Evolutionary conservation across 2,888 invertebrate species (phyloP), one percentile per base, ranked within the genome.

Genomic region (Cetonia aurata): DNA sequence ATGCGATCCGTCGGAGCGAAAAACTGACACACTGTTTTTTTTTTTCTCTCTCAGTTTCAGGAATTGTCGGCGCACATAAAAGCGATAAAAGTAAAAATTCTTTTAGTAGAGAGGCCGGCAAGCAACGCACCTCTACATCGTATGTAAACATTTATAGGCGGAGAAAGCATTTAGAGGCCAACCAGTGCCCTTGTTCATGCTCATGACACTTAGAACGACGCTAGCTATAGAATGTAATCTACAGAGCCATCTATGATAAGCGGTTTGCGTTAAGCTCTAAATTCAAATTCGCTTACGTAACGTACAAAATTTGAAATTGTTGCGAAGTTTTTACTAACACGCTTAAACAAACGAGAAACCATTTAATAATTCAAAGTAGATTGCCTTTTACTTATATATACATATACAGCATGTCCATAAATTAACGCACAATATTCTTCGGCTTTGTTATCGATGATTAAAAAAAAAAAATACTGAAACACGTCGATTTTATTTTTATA

Each of bases 161-260:
- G 10, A 53, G 70, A 52, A 56, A 70, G 66, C 15, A 53, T 46
- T 19, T 55, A 62, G 31, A 67, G 37, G 59, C 55, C 46, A 66
- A 66, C 72, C 81, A 82, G 76, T 83, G 84, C 80, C 83, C 83
- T 68, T 84, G 84, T 80, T 80, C 84, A 79, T 84, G 84, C 79
- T 85, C 84, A 79, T 85, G 83, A 84, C 79, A 79, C 75, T 73
- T 73, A 75, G 76, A 77, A 78, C 78, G 79, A 76, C 79, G 80
- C 82, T 83, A 83, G 84, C 83, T n/a, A n/a, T 84, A 83, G 78
- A 62, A 50, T 76, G 72, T 76, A 75, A 77, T 69, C 31, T 42
- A 70, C 60, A 57, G 46, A 53, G 33, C 25, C 42, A 42, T 66
- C 25, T 59, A 37, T 37, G 37, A 37, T 37, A 25, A 50, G 42